Conservation (phyloP, 2,888 invertebrate genomes). For the Mythimna lalbum region DNA sequence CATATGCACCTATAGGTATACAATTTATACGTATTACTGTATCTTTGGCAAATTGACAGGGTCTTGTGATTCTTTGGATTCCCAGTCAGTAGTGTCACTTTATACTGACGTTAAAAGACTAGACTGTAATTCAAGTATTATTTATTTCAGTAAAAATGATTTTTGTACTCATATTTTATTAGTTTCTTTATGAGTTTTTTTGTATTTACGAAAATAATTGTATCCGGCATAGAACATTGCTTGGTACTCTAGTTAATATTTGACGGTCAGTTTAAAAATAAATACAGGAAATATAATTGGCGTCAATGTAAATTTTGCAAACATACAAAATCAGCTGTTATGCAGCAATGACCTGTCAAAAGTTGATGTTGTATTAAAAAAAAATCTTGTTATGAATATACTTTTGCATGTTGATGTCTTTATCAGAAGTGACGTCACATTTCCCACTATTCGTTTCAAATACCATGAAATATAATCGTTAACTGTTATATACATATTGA, state of each 20-base stretch:
- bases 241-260: constrained; percentile 10
- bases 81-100: constrained; percentile 63
- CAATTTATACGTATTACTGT: constrained; percentile 18
- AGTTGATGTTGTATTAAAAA: too few relatives aligned
- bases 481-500: constrained; percentile 35
- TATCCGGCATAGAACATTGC: constrained; percentile 11
- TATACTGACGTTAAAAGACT: constrained; percentile 46
- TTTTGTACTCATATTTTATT: constrained; percentile 8
- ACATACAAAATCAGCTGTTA: not conserved
- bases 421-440: constrained; percentile 39
- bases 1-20: constrained; percentile 10
- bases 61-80: constrained; percentile 54
- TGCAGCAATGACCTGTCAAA: not conserved
- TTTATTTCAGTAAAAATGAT: constrained; percentile 19
- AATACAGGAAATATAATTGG: not conserved
- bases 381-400: not conserved
- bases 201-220: constrained; percentile 30
- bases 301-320: not conserved
- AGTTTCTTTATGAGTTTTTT: constrained; percentile 13
- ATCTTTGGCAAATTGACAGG: constrained; percentile 69
- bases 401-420: not conserved
- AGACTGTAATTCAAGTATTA: constrained; percentile 35
- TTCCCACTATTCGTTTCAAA: constrained; percentile 24
- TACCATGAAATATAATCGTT: constrained; percentile 43
- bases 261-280: not conserved